These are phyloP conservation scores for Melitaea athalia DNA, from an alignment of 2,888 invertebrate species.

Conservation along the genomic window DNA sequence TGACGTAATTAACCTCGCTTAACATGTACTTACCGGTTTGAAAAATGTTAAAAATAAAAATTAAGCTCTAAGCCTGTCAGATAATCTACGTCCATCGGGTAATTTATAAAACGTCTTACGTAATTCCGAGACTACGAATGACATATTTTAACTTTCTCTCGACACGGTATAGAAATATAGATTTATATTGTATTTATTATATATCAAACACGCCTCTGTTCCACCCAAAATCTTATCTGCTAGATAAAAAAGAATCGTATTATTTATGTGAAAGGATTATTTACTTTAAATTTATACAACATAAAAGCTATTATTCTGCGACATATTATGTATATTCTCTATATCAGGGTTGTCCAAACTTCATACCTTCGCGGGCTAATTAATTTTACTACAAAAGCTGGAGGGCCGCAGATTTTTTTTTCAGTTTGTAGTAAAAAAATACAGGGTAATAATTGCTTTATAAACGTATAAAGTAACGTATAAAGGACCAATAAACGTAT, in stretches of 20 bases:
- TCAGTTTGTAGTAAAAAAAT: too few relatives aligned
- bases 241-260: slow-evolving; percentile 11
- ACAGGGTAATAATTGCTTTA: too few relatives aligned
- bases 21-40: slow-evolving; percentile 4
- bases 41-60: slow-evolving; percentile 17
- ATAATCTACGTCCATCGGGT: slow-evolving; percentile 14
- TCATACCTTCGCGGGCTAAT: too few relatives aligned
- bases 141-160: slow-evolving; percentile 43
- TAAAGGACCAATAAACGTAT: too few relatives aligned
- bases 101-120: slow-evolving; percentile 28
- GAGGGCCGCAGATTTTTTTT: too few relatives aligned
- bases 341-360: too few relatives aligned
- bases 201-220: slow-evolving; percentile 32
- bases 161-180: slow-evolving; percentile 30
- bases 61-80: slow-evolving; percentile 17
- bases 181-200: slow-evolving; percentile 40
- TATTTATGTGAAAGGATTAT: slow-evolving; percentile 8
- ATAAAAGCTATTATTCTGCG: slow-evolving; percentile 12
- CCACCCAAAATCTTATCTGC: slow-evolving; percentile 24
- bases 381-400: too few relatives aligned
- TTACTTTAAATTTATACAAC: slow-evolving; percentile 11
- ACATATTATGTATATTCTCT: neutral
- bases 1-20: slow-evolving; percentile 1
- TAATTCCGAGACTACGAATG: slow-evolving; percentile 36
- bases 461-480: too few relatives aligned